phyloP scores from a whole-genome alignment of 2,888 invertebrate genomes.

The Spilosoma lubricipeda region DNA sequence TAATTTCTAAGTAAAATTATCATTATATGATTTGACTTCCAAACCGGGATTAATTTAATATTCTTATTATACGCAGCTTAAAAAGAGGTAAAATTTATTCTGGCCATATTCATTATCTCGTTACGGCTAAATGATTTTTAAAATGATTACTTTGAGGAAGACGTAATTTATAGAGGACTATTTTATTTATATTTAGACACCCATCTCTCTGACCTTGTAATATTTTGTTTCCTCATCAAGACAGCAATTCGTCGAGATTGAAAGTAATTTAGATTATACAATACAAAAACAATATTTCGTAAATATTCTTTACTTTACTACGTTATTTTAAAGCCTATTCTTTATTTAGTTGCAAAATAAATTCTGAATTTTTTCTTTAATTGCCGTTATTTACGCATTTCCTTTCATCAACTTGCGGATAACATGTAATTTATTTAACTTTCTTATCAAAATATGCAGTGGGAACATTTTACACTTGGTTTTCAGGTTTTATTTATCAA shows the following conservation, averaged over 20 bases:
- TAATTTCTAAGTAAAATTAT: constrained; percentile 23
- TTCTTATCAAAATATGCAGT: neutral
- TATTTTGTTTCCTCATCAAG: neutral
- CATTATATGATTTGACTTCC: constrained; percentile 19
- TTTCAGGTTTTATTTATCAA: neutral
- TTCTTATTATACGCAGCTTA: constrained; percentile 6
- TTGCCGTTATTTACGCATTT: neutral
- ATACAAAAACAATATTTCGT: too few species aligned
- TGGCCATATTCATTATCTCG: constrained; percentile 5
- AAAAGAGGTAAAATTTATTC: constrained; percentile 4
- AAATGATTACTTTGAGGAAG: neutral
- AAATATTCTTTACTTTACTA: too few species aligned
- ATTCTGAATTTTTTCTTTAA: neutral
- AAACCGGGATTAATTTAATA: constrained; percentile 13
- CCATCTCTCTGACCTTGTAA: neutral
- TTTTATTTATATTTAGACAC: neutral
- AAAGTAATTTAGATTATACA: neutral
- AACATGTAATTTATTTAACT: neutral
- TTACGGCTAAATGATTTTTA: constrained; percentile 4
- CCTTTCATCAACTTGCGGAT: neutral
- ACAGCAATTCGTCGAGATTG: neutral
- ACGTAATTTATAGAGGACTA: constrained; percentile 25
- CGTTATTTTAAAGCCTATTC: neutral
- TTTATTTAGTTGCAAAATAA: neutral
- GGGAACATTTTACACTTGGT: neutral